Percentiles rank a stretch among this genome's conserved stretches.
Conservation (phyloP, 2,797 vertebrate species). For the Dryobates pubescens region DNA sequence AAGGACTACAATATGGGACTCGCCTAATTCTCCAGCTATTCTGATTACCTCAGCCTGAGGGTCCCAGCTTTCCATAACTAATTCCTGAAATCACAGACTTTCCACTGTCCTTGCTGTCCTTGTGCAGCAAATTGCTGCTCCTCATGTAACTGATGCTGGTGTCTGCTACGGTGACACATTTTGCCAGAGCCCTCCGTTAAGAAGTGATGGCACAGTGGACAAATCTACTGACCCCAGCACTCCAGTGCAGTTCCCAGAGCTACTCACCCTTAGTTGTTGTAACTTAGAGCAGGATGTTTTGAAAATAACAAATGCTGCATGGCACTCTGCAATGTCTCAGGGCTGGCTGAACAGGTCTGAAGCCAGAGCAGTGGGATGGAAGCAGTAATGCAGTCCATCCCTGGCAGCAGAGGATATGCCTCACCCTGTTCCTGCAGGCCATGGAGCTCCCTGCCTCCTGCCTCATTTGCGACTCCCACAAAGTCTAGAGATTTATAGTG, state of each 20-base stretch:
- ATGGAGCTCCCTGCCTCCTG: not conserved
- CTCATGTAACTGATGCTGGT: not conserved
- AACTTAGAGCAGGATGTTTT: not conserved
- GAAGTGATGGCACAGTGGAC: not conserved
- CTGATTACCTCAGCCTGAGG: slow-evolving; percentile 58
- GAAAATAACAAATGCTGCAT: not conserved
- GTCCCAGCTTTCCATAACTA: slow-evolving; percentile 51
- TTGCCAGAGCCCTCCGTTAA: not conserved
- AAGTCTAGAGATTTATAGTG: not conserved
- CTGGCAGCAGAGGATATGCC: not conserved
- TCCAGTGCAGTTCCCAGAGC: fast-evolving
- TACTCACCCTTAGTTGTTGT: not conserved
- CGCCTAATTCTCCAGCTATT: slow-evolving; percentile 55
- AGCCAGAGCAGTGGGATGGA: not conserved
- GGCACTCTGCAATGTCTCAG: not conserved
- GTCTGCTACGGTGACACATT: not conserved
- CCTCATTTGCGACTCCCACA: fast-evolving
- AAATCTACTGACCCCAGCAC: not conserved
- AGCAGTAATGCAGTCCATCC: not conserved
- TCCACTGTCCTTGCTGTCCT: slow-evolving; percentile 39
- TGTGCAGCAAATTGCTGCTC: not conserved
- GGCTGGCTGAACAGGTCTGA: not conserved
- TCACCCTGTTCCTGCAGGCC: not conserved
- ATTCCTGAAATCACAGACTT: slow-evolving; percentile 30
- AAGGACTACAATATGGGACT: slow-evolving; percentile 46